Base-by-base conservation (phyloP, 2,797 vertebrate genomes). In the Buceros bicornis region DNA sequence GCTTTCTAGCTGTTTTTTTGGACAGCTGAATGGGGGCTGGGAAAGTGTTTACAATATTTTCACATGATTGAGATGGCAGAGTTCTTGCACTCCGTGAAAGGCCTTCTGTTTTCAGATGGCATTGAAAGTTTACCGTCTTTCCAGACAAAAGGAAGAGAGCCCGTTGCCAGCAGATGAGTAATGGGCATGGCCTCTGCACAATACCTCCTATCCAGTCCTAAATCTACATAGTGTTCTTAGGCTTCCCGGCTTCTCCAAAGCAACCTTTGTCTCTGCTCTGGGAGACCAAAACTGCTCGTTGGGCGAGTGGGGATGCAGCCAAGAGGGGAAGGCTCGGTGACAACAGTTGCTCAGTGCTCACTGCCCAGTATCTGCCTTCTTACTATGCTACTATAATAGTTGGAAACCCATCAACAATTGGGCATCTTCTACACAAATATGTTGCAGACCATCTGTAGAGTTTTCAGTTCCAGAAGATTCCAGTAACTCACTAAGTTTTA, bases 1-100 rank as follows among this genome's bases (percentile, higher is more conserved):
- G 91, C 95, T 97, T 97, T 96, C 92, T 94, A 97, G 91, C 90
- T 89, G 93, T 93, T 96, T 92, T 96, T 95, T 97, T 0, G 37
- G 97, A 97, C 96, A 97, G 97, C 97, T 97, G 97, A 96, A 97
- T 95, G 96, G 94, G 95, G 95, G 96, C 95, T 98, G 97, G 97
- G 97, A 98, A 97, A 98, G 97, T 98, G 97, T 98, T 98, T 97
- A 98, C 97, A 97, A 97, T 98, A 97, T 97, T 98, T 98, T 98
- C 97, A 98, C 97, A 98, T 98, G 97, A 97, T 98, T 96, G 94
- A 95, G 92, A 97, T 97, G 97, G 97, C 97, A 97, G 97, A 95
- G 97, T 96, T 97, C 97, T 97, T 93, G 96, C 91, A 74, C 93
- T 95, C 94, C 13, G 78, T 98, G 97, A 98, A 98, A 98, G 97